These are phyloP conservation scores for Busseola fusca DNA, from an alignment of 2,888 invertebrate species.

Conservation along the genomic window DNA sequence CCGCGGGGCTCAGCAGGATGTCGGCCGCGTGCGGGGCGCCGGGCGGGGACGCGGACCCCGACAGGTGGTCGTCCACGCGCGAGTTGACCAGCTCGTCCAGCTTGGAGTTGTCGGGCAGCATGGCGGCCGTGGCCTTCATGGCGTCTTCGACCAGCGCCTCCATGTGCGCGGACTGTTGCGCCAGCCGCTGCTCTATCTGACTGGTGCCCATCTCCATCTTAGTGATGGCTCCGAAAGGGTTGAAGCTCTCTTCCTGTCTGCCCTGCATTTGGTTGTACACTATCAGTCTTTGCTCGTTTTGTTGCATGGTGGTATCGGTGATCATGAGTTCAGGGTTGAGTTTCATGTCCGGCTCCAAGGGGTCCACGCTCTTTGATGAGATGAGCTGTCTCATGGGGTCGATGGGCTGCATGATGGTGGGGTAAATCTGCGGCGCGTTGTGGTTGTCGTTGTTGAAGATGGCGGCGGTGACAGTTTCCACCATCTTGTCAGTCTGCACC, in stretches of 20 bases:
- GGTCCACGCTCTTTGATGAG: constrained; percentile 71
- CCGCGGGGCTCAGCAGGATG: constrained; percentile 78
- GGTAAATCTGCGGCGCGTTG: constrained; percentile 78
- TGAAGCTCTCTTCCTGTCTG: constrained; percentile 72
- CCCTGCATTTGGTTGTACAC: constrained; percentile 72
- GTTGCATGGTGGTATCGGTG: constrained; percentile 69
- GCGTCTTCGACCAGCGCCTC: constrained; percentile 86
- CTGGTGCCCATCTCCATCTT: constrained; percentile 80
- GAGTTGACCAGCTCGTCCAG: constrained; percentile 90
- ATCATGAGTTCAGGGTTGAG: constrained; percentile 79
- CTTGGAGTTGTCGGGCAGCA: constrained; percentile 84
- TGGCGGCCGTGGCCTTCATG: constrained; percentile 84
- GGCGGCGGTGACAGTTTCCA: constrained; percentile 86
- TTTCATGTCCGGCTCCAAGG: constrained; percentile 77
- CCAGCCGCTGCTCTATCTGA: constrained; percentile 79
- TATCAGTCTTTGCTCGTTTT: constrained; percentile 72
- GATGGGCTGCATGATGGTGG: constrained; percentile 69
- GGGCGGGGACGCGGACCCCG: constrained; percentile 77
- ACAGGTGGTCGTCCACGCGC: constrained; percentile 80
- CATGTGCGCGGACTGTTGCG: constrained; percentile 84
- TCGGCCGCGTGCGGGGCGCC: constrained; percentile 79
- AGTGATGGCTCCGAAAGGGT: constrained; percentile 80
- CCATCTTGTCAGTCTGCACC: constrained; percentile 87
- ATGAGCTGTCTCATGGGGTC: constrained; percentile 75
- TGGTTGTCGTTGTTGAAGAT: constrained; percentile 83